phyloP scores from a whole-genome alignment of 1,140 invertebrate species.

The Drosophila elegans region DNA sequence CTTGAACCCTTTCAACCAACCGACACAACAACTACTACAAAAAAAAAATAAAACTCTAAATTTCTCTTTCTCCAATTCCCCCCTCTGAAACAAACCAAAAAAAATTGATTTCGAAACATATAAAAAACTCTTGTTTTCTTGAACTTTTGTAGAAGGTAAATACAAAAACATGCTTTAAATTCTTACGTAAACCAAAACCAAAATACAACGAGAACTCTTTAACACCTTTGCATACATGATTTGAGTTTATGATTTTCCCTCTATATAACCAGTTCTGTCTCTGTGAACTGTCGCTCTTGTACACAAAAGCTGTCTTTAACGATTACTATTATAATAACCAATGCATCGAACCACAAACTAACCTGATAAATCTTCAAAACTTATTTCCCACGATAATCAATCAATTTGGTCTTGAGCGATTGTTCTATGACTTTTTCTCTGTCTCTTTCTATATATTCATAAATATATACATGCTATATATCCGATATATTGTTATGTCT shows the following conservation, averaged over 20 bases:
- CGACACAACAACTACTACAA: constrained; percentile 47
- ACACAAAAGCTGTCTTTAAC: constrained; percentile 37
- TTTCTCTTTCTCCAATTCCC: constrained; percentile 84
- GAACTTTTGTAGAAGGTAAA: constrained; percentile 85
- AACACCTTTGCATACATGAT: constrained; percentile 74
- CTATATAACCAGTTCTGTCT: constrained; percentile 54
- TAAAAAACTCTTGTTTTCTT: constrained; percentile 82
- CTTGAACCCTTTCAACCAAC: constrained; percentile 33
- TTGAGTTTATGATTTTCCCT: constrained; percentile 56
- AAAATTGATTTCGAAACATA: constrained; percentile 79
- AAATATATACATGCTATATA: constrained; percentile 34
- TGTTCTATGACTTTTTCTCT: constrained; percentile 43
- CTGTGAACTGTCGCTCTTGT: constrained; percentile 72
- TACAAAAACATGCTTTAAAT: constrained; percentile 72
- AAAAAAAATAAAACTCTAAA: constrained; percentile 78
- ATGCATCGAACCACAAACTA: constrained; percentile 49
- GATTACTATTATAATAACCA: constrained; percentile 15
- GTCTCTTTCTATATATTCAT: constrained; percentile 23
- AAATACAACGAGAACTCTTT: constrained; percentile 43
- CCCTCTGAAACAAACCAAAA: constrained; percentile 53
- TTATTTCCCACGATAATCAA: constrained; percentile 21
- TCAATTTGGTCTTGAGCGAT: constrained; percentile 54
- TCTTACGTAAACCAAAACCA: constrained; percentile 51
- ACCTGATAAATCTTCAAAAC: constrained; percentile 18
- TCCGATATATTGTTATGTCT: constrained; percentile 65